Evolutionary conservation across 92 coral and sea anemone species (phyloP).

Genomic region (Galaxea fascicularis): DNA sequence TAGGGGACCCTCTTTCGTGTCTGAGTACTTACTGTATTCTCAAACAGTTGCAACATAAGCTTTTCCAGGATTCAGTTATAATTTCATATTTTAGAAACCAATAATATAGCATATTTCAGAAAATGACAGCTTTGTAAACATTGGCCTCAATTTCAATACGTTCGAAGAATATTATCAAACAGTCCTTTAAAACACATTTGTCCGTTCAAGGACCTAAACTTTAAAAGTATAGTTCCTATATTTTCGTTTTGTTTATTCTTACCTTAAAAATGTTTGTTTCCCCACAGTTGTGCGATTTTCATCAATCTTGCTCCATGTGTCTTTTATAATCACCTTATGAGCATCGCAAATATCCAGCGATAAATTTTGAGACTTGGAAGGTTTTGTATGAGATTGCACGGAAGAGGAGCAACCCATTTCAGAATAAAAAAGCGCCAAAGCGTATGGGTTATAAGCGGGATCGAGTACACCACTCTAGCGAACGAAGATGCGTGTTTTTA

Average conservation of each 20-base stretch:
- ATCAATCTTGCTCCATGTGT: constrained; percentile 31
- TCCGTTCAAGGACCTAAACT: background rate
- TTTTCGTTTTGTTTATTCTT: background rate
- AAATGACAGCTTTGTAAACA: background rate
- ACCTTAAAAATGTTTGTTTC: constrained; percentile 41
- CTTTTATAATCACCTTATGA: constrained; percentile 12
- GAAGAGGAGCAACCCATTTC: constrained; percentile 40
- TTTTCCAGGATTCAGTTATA: background rate
- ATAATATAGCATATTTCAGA: background rate
- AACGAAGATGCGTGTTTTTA: too few relatives aligned
- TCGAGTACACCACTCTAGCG: too few relatives aligned
- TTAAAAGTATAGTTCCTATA: background rate
- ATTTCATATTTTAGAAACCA: too few relatives aligned
- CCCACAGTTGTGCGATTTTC: constrained; percentile 39
- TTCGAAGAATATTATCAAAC: too few relatives aligned
- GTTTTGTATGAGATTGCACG: background rate
- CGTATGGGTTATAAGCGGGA: too few relatives aligned
- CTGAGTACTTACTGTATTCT: too few relatives aligned
- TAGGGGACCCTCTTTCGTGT: too few relatives aligned
- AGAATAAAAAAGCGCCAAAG: background rate
- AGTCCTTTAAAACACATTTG: background rate
- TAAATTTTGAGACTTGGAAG: background rate
- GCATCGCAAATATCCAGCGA: background rate
- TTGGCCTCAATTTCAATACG: background rate
- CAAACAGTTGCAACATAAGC: background rate